A percentile compares a stretch with the other conserved stretches of the same genome.
Evolutionary conservation across 1,140 invertebrate species (phyloP).

Genomic region (Caenorhabditis latens): DNA sequence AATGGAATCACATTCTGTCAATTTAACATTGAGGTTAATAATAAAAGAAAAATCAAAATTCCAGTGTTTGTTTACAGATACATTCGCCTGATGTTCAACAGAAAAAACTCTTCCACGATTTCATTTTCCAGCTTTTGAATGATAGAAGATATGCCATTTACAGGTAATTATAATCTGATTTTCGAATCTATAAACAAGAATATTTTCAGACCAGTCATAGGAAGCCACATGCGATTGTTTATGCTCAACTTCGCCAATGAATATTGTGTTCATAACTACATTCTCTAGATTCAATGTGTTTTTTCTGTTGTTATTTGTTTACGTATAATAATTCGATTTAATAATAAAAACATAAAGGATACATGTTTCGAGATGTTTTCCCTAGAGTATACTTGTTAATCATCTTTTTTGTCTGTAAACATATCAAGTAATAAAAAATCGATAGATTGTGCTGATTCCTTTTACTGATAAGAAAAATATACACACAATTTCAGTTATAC

Average conservation of each 20-base stretch:
- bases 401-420: not conserved
- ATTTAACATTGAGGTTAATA: constrained; percentile 36
- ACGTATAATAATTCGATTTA: not conserved
- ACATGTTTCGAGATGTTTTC: too few species aligned
- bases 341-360: not conserved
- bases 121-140: constrained; percentile 26
- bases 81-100: not conserved
- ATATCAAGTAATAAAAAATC: not conserved
- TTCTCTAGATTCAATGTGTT: not conserved
- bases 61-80: not conserved
- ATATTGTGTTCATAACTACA: constrained; percentile 37
- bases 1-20: constrained; percentile 34
- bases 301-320: not conserved
- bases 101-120: constrained; percentile 47
- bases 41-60: not conserved
- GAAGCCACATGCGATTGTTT: constrained; percentile 14
- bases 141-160: constrained; percentile 39
- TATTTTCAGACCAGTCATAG: constrained; percentile 34
- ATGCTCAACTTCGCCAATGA: constrained; percentile 39
- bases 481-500: not conserved
- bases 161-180: not conserved
- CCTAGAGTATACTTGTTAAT: too few species aligned
- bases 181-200: not conserved
- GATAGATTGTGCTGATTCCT: not conserved
- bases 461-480: not conserved